Evolutionary conservation across 2,113 vertebrate species (phyloP).

Genomic region (Paedocypris sp.): DNA sequence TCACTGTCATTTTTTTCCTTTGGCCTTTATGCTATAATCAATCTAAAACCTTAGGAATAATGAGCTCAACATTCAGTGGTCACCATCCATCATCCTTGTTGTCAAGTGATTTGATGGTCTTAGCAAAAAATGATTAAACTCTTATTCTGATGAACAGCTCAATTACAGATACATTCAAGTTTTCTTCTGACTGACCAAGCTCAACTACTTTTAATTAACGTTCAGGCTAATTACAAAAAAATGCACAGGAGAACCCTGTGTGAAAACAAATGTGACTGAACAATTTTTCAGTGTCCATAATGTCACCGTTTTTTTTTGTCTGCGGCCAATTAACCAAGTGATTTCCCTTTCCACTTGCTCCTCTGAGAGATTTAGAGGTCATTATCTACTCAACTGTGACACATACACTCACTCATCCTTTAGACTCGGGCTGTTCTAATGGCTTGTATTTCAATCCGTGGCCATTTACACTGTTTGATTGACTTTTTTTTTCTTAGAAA

Average conservation of each 20-base stretch:
- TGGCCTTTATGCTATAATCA: not conserved
- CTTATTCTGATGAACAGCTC: conserved; percentile 14
- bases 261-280: not conserved
- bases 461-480: not conserved
- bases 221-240: not conserved
- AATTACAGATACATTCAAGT: not conserved
- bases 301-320: not conserved
- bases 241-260: not conserved
- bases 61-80: conserved; percentile 17
- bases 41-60: not conserved
- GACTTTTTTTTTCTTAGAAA: not conserved
- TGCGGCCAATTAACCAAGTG: conserved; percentile 48
- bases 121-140: not conserved
- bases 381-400: conserved; percentile 15
- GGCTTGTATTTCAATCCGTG: too few species aligned
- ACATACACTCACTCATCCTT: not conserved
- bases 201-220: not conserved
- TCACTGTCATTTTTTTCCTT: not conserved
- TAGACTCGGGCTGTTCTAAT: not conserved
- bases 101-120: not conserved
- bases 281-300: not conserved
- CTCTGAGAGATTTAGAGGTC: conserved; percentile 14
- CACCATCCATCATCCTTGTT: conserved; percentile 23
- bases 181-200: not conserved
- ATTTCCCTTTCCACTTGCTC: conserved; percentile 40